Evolutionary conservation across 2,113 vertebrate species (phyloP).

Genomic region (Peromyscus leucopus): DNA sequence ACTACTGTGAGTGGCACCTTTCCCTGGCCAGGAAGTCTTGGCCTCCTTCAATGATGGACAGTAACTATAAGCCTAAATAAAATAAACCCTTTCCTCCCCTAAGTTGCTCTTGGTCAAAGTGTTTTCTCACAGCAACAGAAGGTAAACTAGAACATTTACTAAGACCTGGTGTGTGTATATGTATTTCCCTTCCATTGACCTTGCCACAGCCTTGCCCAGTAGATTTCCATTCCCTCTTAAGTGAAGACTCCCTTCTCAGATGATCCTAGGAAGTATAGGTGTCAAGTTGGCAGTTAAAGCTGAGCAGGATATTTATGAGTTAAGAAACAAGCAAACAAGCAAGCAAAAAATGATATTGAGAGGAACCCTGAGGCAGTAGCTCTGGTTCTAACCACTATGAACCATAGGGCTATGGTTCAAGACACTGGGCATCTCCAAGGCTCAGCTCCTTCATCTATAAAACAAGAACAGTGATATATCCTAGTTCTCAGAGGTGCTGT

Average conservation of each 20-base stretch:
- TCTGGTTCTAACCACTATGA: neutral
- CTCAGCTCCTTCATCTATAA: neutral
- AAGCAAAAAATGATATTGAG: neutral
- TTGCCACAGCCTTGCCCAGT: neutral
- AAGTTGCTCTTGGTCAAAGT: neutral
- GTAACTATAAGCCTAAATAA: neutral
- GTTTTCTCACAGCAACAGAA: neutral
- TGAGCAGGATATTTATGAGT: neutral
- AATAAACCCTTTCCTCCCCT: neutral
- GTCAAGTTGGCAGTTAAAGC: neutral
- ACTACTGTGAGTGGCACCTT: neutral
- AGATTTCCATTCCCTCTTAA: neutral
- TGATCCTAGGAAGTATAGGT: neutral
- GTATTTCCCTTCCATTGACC: neutral
- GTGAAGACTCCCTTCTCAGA: neutral
- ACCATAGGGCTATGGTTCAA: neutral
- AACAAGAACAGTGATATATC: neutral
- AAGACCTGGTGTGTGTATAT: neutral
- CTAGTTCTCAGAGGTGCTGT: neutral
- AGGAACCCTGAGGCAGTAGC: rapidly evolving
- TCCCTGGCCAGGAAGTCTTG: neutral
- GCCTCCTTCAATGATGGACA: neutral
- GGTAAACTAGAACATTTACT: neutral
- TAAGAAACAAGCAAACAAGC: constrained; percentile 75
- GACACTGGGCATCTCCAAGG: neutral